Evolutionary conservation across 2,888 invertebrate genomes (phyloP).

Genomic region (Tanypteryx hageni): DNA sequence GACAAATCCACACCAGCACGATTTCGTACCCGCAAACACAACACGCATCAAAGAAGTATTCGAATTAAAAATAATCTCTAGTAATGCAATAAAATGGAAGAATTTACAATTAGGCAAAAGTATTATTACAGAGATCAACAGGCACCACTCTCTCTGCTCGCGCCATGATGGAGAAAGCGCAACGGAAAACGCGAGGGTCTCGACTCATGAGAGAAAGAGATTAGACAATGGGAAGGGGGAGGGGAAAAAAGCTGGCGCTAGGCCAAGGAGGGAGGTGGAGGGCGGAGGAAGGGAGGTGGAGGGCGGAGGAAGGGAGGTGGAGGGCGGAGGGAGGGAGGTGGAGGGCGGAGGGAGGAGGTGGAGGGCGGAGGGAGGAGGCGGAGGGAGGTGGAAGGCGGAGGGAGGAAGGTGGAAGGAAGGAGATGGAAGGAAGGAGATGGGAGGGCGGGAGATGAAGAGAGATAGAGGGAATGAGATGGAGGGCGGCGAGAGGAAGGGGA

Average conservation of each 20-base stretch:
- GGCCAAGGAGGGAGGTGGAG: neutral
- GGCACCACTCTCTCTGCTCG: neutral
- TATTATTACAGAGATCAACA: neutral
- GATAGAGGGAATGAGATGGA: neutral
- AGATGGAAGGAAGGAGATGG: too few relatives aligned
- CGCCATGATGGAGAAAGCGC: neutral
- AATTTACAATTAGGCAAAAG: too few relatives aligned
- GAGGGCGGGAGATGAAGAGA: neutral
- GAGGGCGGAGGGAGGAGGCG: too few relatives aligned
- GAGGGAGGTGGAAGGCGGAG: neutral
- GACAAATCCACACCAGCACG: too few relatives aligned
- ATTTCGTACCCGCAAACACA: too few relatives aligned
- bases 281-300: too few relatives aligned
- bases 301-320: neutral
- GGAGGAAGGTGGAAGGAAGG: too few relatives aligned
- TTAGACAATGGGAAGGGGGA: neutral
- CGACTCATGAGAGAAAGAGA: constrained; percentile 1
- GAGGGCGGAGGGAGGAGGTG: too few relatives aligned
- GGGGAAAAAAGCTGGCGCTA: neutral
- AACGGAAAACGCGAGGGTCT: neutral
- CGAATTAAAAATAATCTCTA: too few relatives aligned
- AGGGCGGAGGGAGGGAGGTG: neutral
- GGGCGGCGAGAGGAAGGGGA: neutral
- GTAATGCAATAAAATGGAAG: too few relatives aligned
- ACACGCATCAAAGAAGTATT: too few relatives aligned